Evolutionary conservation across 2,797 vertebrate genomes (phyloP), one percentile per base, ranked within the genome.

Genomic region (Hyperoplus lanceolatus): DNA sequence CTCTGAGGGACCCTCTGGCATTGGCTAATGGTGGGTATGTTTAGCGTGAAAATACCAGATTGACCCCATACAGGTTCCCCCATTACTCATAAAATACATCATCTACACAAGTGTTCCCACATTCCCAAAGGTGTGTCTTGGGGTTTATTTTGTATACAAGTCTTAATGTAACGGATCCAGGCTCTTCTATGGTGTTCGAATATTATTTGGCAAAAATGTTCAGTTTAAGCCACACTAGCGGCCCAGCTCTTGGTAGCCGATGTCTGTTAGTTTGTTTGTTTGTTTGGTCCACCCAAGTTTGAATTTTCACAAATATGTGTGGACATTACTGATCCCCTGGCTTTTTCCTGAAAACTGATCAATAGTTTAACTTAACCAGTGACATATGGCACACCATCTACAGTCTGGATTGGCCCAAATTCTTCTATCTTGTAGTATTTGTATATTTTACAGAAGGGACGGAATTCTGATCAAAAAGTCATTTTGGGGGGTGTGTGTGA

Each of bases 41-140:
- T 86, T 83, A 71, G 81, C 9, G 80, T 88, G 75, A 90, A 89
- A 91, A 89, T 85, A 79, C 82, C 76, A 86, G 65, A 75, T 81
- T 89, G 89, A 93, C 88, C 91, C 67, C 46, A 49, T 75, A 75
- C 83, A 76, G 57, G 68, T 88, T 71, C 67, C 66, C 15, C 69
- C 81, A 91, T 93, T 87, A 91, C 79, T 92, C 90, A 93, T 72
- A 29, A 29, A 29, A 3, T 29, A 71, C 21, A 67, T 79, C 50
- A 60, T 80, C 58, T 67, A 46, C 60, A 57, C 41, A 70, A 62
- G 49, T 82, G 29, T 62, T 70, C 18, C 73, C 45, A 59, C 2
- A 81, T 69, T 83, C 79, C 56, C 63, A 13, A 50, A 74, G 51
- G 45, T 59, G 9, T 57, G 29, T 58, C 21, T 29, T 48, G 41